Evolutionary conservation across 2,888 invertebrate genomes (phyloP).

Genomic region (Stegana nigrithorax): DNA sequence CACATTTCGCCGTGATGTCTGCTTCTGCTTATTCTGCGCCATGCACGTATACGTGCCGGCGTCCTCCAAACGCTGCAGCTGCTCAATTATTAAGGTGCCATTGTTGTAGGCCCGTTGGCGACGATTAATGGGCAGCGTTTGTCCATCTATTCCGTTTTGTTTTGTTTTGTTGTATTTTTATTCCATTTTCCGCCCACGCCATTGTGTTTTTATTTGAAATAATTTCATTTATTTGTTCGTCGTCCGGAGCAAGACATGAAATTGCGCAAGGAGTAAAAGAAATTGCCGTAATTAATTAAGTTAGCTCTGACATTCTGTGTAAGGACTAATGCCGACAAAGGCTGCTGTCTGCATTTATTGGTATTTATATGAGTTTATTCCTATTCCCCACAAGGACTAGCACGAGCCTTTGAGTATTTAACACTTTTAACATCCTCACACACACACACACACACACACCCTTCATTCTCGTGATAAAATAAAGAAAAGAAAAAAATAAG

Average conservation of each 20-base stretch:
- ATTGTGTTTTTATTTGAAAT: background rate
- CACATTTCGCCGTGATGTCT: conserved; percentile 80
- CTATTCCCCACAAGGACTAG: too few relatives aligned
- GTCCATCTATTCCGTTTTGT: conserved; percentile 75
- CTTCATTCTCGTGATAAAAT: too few relatives aligned
- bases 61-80: conserved; percentile 86
- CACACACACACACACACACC: background rate
- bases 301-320: conserved; percentile 19
- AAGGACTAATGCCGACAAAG: too few relatives aligned
- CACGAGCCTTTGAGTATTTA: too few relatives aligned
- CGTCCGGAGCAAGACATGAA: too few relatives aligned
- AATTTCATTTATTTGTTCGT: background rate
- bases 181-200: background rate
- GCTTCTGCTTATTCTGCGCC: conserved; percentile 85
- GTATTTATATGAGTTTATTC: too few relatives aligned
- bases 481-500: too few relatives aligned
- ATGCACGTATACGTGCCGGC: conserved; percentile 92
- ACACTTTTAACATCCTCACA: too few relatives aligned
- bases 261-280: conserved; percentile 8
- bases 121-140: conserved; percentile 86
- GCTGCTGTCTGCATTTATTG: too few relatives aligned
- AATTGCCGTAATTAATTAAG: conserved; percentile 51
- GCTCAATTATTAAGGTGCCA: conserved; percentile 87
- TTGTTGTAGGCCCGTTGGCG: conserved; percentile 88
- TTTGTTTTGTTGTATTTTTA: conserved; percentile 1